Evolutionary conservation across 2,888 invertebrate species (phyloP).

Genomic region (Agrenia bidenticulata): DNA sequence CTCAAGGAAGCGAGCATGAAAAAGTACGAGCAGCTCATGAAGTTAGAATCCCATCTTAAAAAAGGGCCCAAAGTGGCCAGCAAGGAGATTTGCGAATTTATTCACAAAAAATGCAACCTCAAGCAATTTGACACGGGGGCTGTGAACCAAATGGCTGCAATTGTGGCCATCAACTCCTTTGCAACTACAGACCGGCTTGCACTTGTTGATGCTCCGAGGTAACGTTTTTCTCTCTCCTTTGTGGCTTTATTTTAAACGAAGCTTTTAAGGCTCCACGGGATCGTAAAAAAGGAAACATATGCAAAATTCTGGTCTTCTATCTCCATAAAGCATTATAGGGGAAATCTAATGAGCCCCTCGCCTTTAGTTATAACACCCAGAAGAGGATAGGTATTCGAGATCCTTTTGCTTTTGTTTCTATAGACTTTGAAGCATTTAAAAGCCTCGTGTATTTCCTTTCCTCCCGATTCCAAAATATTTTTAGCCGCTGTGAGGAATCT

Average conservation of each 20-base stretch:
- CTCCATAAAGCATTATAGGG: no score
- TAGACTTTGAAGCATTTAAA: no score
- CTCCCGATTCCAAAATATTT: no score
- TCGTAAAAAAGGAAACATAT: no score
- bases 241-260: no score
- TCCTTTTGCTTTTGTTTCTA: no score
- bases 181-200: constrained; percentile 42
- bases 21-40: constrained; percentile 36
- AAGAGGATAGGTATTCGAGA: no score
- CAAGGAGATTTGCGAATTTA: constrained; percentile 43
- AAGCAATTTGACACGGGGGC: constrained; percentile 37
- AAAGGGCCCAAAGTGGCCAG: constrained; percentile 34
- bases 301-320: no score
- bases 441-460: no score
- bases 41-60: constrained; percentile 32
- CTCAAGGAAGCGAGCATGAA: constrained; percentile 36
- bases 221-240: background rate
- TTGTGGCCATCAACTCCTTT: constrained; percentile 41
- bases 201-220: constrained; percentile 37
- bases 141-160: constrained; percentile 36
- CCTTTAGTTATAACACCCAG: no score
- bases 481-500: background rate
- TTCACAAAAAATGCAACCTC: constrained; percentile 38
- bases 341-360: background rate
- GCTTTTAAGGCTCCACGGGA: no score